Evolutionary conservation across 1,140 invertebrate species (phyloP).

Genomic region (Drosophila lacteicornis): DNA sequence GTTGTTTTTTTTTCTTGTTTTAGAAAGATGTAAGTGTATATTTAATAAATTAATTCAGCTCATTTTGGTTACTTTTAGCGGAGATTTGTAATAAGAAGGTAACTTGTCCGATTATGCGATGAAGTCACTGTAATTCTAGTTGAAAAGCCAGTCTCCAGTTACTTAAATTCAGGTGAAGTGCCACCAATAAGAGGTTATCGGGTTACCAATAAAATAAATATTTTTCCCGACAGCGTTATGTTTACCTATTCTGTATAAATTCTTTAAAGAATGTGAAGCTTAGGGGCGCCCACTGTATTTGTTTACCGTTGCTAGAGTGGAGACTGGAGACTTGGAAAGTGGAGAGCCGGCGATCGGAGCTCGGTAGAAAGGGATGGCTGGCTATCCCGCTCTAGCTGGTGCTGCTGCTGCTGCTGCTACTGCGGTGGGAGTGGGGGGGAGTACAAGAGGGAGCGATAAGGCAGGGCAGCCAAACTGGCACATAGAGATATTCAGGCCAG

Average conservation of each 20-base stretch:
- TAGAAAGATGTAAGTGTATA: too few relatives aligned
- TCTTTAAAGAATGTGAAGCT: not conserved
- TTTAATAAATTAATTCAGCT: too few relatives aligned
- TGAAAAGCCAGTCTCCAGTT: too few relatives aligned
- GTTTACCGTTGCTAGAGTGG: constrained; percentile 32
- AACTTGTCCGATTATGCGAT: too few relatives aligned
- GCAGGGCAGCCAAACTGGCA: constrained; percentile 37
- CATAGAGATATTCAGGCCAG: constrained; percentile 44
- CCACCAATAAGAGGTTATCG: not conserved
- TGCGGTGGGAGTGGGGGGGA: not conserved
- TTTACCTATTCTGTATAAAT: not conserved
- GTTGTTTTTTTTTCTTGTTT: too few relatives aligned
- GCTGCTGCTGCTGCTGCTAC: not conserved
- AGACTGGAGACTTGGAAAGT: not conserved
- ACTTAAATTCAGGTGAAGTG: not conserved
- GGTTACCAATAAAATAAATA: not conserved
- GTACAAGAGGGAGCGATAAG: constrained; percentile 42
- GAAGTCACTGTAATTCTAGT: not conserved
- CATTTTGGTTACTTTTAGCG: too few relatives aligned
- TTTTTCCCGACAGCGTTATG: not conserved
- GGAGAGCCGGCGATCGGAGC: constrained; percentile 13
- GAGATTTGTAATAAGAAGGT: too few relatives aligned
- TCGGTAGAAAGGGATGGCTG: constrained; percentile 12
- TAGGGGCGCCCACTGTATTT: constrained; percentile 22
- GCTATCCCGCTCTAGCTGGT: constrained; percentile 7